Percentiles rank a stretch among this genome's conserved stretches.
Evolutionary conservation across 2,113 vertebrate genomes (phyloP).

Genomic region (Acrocephalus kingi): DNA sequence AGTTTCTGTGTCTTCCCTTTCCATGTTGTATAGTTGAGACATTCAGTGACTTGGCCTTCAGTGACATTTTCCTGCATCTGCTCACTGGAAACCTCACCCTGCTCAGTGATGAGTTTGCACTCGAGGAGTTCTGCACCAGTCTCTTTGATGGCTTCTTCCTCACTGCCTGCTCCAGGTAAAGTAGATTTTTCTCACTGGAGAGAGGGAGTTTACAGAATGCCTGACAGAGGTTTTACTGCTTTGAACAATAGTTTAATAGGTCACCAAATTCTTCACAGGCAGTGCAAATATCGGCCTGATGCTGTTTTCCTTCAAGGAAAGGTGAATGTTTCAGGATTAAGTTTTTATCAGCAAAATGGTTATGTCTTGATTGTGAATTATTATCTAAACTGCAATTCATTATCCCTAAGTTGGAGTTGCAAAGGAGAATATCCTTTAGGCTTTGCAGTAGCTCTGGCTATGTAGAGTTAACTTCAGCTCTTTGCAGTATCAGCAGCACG

Average conservation of each 20-base stretch:
- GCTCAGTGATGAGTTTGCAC: slow-evolving; percentile 89
- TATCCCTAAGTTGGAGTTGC: neutral
- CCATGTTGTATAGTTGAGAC: slow-evolving; percentile 81
- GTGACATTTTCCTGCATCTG: slow-evolving; percentile 96
- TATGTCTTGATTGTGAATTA: neutral
- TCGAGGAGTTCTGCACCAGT: slow-evolving; percentile 89
- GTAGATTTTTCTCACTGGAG: neutral
- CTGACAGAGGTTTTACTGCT: neutral
- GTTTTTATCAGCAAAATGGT: neutral
- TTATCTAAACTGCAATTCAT: neutral
- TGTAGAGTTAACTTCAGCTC: neutral
- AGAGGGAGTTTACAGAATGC: neutral
- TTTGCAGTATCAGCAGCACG: neutral
- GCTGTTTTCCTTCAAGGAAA: neutral
- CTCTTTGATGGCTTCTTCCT: slow-evolving; percentile 94
- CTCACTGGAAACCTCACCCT: slow-evolving; percentile 90
- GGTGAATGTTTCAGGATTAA: neutral
- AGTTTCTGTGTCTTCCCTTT: neutral
- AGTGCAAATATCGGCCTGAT: neutral
- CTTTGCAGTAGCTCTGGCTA: neutral
- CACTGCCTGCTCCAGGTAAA: slow-evolving; percentile 87
- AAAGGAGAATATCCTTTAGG: neutral
- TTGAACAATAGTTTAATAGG: neutral
- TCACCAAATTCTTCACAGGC: neutral
- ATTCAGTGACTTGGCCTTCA: slow-evolving; percentile 90